Evolutionary conservation across 2,113 vertebrate genomes (phyloP).

Genomic region (Tichodroma muraria): DNA sequence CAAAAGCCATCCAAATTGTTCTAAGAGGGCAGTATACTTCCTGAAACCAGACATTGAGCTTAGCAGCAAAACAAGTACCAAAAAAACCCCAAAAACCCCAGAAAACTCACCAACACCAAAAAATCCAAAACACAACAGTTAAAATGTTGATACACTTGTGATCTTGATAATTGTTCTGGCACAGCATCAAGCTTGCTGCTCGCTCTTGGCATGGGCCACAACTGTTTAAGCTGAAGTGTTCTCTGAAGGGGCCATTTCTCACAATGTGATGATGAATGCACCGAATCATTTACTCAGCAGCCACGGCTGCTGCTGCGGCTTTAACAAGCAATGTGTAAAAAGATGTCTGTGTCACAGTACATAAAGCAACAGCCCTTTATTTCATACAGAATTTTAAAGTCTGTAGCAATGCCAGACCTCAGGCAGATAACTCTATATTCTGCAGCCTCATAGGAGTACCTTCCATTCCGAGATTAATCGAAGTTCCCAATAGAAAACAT

Average conservation of each 20-base stretch:
- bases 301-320: neutral
- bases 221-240: neutral
- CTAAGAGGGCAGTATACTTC: neutral
- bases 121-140: neutral
- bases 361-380: neutral
- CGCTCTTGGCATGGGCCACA: neutral
- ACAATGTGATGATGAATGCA: neutral
- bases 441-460: neutral
- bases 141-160: neutral
- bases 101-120: neutral
- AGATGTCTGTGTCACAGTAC: neutral
- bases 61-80: neutral
- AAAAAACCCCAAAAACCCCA: neutral
- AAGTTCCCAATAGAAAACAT: neutral
- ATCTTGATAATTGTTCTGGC: neutral
- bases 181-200: neutral
- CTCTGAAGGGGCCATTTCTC: constrained; percentile 24
- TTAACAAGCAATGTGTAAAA: neutral
- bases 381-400: neutral
- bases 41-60: neutral
- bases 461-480: neutral
- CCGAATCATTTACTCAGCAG: constrained; percentile 2
- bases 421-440: neutral
- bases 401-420: neutral
- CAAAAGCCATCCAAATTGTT: neutral